These are phyloP conservation scores for Tetraodon nigroviridis DNA, from an alignment of 2,113 vertebrate species.

Conservation along the genomic window DNA sequence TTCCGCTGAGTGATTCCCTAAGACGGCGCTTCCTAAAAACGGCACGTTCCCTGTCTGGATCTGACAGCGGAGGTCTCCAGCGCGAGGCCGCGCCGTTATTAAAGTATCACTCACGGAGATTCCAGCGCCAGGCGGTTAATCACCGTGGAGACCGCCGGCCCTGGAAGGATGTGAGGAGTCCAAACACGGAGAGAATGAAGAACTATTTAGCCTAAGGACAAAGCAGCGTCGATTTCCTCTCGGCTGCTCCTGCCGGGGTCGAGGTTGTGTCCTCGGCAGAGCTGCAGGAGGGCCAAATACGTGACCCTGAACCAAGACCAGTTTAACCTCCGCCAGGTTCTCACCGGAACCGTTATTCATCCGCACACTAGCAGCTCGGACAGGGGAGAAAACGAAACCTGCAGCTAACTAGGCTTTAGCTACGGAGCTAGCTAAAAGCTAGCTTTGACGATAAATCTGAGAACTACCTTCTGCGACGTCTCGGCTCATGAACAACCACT, in stretches of 20 bases:
- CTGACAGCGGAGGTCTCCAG: slow-evolving; percentile 52
- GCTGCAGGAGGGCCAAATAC: background rate
- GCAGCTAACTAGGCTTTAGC: no score
- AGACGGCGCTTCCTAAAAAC: slow-evolving; percentile 55
- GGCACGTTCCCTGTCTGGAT: slow-evolving; percentile 37
- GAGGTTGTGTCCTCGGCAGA: background rate
- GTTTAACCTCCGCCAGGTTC: slow-evolving; percentile 47
- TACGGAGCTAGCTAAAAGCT: no score
- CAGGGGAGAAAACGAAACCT: background rate
- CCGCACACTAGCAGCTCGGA: background rate
- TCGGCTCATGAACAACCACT: slow-evolving; percentile 63
- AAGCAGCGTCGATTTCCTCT: slow-evolving; percentile 29
- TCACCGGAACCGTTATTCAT: no score
- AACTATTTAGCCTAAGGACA: slow-evolving; percentile 36
- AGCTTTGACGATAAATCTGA: no score
- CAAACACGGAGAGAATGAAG: slow-evolving; percentile 50
- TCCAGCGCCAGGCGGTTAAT: slow-evolving; percentile 65
- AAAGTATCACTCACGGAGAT: slow-evolving; percentile 70
- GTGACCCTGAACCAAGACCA: slow-evolving; percentile 39
- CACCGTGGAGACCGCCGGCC: slow-evolving; percentile 48
- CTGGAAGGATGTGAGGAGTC: slow-evolving; percentile 58
- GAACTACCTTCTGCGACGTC: slow-evolving; percentile 22
- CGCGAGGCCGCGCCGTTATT: slow-evolving; percentile 60
- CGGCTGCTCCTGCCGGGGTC: slow-evolving; percentile 2
- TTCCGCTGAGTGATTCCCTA: slow-evolving; percentile 42